Percentiles rank a stretch among this genome's conserved stretches.
phyloP scores from a whole-genome alignment of 2,113 vertebrate genomes.

The Laticauda laticaudata region DNA sequence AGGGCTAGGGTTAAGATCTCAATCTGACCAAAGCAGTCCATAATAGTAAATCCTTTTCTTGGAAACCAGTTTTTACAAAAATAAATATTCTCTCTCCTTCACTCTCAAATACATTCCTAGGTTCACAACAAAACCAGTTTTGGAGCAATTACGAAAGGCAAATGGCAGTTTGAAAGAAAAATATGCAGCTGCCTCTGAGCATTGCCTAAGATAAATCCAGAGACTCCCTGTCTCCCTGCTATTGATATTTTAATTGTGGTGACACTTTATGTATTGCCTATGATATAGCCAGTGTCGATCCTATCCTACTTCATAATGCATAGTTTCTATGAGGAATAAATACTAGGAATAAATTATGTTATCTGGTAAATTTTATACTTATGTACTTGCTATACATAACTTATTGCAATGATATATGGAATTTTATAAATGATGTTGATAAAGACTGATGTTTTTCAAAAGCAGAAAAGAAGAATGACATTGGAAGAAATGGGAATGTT shows the following conservation, averaged over 20 bases:
- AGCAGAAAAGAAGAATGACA: not conserved
- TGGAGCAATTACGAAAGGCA: not conserved
- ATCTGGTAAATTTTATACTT: not conserved
- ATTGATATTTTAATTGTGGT: not conserved
- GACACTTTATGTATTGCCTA: not conserved
- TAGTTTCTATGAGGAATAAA: not conserved
- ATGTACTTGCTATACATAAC: not conserved
- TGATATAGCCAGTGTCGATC: not conserved
- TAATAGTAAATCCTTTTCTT: not conserved
- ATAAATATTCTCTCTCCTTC: not conserved
- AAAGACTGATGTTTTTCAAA: not conserved
- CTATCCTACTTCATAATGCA: not conserved
- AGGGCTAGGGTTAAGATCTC: too few relatives aligned
- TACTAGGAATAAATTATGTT: not conserved
- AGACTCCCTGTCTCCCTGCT: not conserved
- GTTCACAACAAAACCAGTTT: not conserved
- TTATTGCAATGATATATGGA: not conserved
- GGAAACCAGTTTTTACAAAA: too few relatives aligned
- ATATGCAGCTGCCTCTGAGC: not conserved
- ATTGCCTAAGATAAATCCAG: not conserved
- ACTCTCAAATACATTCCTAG: not conserved
- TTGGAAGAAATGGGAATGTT: not conserved
- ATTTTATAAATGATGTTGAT: not conserved
- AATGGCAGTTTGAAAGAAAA: not conserved
- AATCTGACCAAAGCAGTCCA: not conserved